phyloP scores from a whole-genome alignment of 2,797 vertebrate genomes.

The Craterocephalus amniculus region DNA sequence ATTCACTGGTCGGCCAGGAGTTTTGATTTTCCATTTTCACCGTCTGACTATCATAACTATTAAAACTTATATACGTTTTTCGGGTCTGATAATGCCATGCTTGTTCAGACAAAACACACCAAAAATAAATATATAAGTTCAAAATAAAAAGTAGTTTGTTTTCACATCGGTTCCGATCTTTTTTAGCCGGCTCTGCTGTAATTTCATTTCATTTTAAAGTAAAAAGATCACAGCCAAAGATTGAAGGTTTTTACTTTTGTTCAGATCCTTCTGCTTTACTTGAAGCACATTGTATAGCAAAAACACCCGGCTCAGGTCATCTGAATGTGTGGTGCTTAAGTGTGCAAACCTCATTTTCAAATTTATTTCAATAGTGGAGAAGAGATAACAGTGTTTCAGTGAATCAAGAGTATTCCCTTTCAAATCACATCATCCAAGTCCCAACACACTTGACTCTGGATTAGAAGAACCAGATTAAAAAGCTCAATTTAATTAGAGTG shows the following conservation, averaged over 20 bases:
- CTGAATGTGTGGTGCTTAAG: slow-evolving; percentile 75
- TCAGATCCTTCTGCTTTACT: slow-evolving; percentile 58
- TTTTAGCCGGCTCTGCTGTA: slow-evolving; percentile 32
- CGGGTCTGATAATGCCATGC: slow-evolving; percentile 32
- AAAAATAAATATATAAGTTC: slow-evolving; percentile 14
- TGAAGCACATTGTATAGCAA: slow-evolving; percentile 56
- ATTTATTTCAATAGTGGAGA: slow-evolving; percentile 82
- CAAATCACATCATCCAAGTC: slow-evolving; percentile 85
- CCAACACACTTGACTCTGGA: slow-evolving; percentile 85
- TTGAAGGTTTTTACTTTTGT: slow-evolving; percentile 62
- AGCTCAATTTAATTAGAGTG: slow-evolving; percentile 89
- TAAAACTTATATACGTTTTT: too few relatives aligned
- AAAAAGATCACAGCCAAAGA: slow-evolving; percentile 47
- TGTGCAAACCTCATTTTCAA: slow-evolving; percentile 83
- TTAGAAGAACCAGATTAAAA: slow-evolving; percentile 88
- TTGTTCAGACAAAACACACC: slow-evolving; percentile 33
- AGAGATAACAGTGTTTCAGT: slow-evolving; percentile 84
- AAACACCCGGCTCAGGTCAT: slow-evolving; percentile 69
- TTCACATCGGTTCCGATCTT: slow-evolving; percentile 27
- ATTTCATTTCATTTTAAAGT: slow-evolving; percentile 52
- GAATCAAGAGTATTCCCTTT: slow-evolving; percentile 86
- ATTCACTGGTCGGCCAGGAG: slow-evolving; percentile 21
- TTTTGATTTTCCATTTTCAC: slow-evolving; percentile 46
- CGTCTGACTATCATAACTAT: slow-evolving; percentile 47
- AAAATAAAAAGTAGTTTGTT: slow-evolving; percentile 28